A percentile compares a stretch with the other conserved stretches of the same genome.
These are phyloP conservation scores for Lepilemur ruficaudatus DNA, from an alignment of 2,797 vertebrate species.

Conservation along the genomic window DNA sequence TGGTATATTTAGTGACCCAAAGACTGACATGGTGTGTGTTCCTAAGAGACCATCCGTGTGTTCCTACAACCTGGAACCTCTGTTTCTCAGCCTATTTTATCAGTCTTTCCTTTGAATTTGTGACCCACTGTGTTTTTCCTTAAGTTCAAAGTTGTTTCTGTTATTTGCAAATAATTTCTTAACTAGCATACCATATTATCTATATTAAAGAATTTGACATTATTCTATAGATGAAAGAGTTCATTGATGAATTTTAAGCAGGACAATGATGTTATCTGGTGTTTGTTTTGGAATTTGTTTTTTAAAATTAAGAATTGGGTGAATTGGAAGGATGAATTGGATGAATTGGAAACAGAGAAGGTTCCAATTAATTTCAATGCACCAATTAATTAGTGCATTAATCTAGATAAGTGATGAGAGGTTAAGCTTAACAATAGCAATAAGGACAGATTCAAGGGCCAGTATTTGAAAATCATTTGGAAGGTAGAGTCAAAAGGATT, in stretches of 20 bases:
- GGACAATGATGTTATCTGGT: background rate
- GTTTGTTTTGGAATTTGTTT: background rate
- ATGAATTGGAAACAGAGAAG: background rate
- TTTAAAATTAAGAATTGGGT: background rate
- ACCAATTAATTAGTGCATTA: background rate
- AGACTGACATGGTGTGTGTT: background rate
- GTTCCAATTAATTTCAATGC: background rate
- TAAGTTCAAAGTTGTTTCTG: background rate
- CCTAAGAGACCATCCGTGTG: background rate
- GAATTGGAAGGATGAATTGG: background rate
- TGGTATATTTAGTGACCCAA: background rate
- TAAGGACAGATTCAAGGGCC: background rate
- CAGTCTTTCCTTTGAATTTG: background rate
- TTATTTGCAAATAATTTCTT: background rate
- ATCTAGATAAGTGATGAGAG: background rate
- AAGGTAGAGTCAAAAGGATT: background rate
- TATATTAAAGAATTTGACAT: background rate
- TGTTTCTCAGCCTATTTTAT: background rate
- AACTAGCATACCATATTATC: background rate
- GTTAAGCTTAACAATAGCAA: background rate
- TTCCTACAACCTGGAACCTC: background rate
- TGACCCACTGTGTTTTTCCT: background rate
- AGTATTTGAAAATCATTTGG: background rate
- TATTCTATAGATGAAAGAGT: background rate
- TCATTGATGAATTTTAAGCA: background rate